Percentiles rank a stretch among this genome's conserved stretches.
Conservation (phyloP, 2,113 vertebrate genomes). For the Acinonyx jubatus region DNA sequence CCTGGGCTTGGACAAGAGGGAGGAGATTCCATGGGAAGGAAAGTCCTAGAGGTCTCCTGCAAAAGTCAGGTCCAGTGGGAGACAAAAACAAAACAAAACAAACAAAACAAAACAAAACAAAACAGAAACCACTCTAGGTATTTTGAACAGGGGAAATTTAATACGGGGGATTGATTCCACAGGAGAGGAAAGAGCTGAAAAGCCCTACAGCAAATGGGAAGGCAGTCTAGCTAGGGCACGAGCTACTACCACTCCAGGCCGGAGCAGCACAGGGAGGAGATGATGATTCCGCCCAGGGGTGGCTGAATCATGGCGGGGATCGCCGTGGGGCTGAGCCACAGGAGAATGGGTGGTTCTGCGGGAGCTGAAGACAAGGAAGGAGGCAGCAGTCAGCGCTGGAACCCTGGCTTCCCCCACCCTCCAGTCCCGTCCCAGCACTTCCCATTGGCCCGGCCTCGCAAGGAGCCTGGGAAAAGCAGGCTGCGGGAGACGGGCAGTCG, state of each 20-base stretch:
- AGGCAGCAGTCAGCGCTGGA: not conserved
- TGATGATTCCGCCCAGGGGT: rapidly evolving
- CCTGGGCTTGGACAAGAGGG: not conserved
- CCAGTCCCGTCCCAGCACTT: not conserved
- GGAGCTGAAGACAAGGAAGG: not conserved
- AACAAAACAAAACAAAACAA: too few relatives aligned
- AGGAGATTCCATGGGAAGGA: not conserved
- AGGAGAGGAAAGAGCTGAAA: not conserved
- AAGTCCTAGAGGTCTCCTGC: not conserved
- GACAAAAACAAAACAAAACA: too few relatives aligned
- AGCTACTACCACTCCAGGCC: not conserved
- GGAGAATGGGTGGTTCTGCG: not conserved
- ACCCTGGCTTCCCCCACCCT: not conserved
- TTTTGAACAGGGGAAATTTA: not conserved
- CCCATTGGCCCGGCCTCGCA: not conserved
- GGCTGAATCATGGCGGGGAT: not conserved
- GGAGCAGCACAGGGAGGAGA: not conserved
- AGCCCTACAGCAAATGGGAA: not conserved
- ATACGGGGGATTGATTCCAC: not conserved
- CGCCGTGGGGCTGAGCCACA: not conserved
- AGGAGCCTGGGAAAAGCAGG: not conserved
- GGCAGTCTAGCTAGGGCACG: not conserved
- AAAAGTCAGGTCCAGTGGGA: not conserved
- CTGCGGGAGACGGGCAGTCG: not conserved
- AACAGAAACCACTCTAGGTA: not conserved